Evolutionary conservation across 2,888 invertebrate genomes (phyloP).

Genomic region (Agriotes lineatus): DNA sequence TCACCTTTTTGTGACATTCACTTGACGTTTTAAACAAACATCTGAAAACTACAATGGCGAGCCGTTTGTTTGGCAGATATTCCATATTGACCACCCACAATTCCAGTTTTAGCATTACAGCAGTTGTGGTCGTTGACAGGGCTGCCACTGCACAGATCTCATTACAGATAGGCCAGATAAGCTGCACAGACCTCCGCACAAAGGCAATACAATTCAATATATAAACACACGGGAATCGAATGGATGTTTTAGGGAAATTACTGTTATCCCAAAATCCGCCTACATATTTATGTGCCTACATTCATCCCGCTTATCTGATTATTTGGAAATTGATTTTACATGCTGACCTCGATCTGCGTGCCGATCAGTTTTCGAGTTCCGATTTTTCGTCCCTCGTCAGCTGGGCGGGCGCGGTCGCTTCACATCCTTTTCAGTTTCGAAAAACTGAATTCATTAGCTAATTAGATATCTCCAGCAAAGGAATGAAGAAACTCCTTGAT

Average conservation of each 20-base stretch:
- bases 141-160: slow-evolving; percentile 64
- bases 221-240: slow-evolving; percentile 62
- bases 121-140: slow-evolving; percentile 57
- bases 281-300: slow-evolving; percentile 61
- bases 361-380: neutral
- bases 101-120: slow-evolving; percentile 44
- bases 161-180: slow-evolving; percentile 67
- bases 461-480: slow-evolving; percentile 17
- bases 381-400: neutral
- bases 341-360: slow-evolving; percentile 60
- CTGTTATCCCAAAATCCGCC: slow-evolving; percentile 64
- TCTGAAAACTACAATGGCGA: slow-evolving; percentile 33
- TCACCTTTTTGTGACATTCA: slow-evolving; percentile 39
- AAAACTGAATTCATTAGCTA: slow-evolving; percentile 33
- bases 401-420: neutral
- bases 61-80: slow-evolving; percentile 46
- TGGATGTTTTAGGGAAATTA: slow-evolving; percentile 53
- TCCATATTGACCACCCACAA: slow-evolving; percentile 47
- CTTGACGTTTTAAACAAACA: slow-evolving; percentile 42
- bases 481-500: slow-evolving; percentile 21
- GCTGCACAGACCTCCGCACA: slow-evolving; percentile 57
- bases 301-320: slow-evolving; percentile 62
- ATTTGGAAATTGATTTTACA: slow-evolving; percentile 63
- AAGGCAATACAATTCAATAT: slow-evolving; percentile 66
- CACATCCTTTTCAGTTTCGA: neutral